Base-by-base conservation (phyloP, 2,888 invertebrate species). In the Eugnorisma glareosa region DNA sequence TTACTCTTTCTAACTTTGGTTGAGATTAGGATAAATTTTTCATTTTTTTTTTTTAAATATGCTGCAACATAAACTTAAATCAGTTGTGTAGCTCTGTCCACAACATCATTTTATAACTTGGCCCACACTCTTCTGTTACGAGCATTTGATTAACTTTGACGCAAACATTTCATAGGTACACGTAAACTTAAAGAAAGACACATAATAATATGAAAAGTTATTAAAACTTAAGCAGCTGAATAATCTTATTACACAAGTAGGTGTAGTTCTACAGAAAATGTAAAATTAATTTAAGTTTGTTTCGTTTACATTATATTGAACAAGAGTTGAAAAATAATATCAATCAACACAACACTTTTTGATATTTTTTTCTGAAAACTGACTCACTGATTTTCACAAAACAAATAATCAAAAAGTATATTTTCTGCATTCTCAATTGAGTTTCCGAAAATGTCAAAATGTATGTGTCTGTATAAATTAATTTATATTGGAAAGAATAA, bases 111-210 rank as follows among this genome's bases (percentile, higher is more conserved):
- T 24, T 18, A 59, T 67, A 66, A 69, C 72, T 69, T 67, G 10
- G 15, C 59, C 51, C 69, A 63, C 37, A 61, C 8, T n/a, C 21
- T 40, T 37, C 81, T 81, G 64, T 64, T 54, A 18, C 45, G 66
- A 81, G 59, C 66, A 43, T 67, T 67, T 75, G 45, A 81, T 81
- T 75, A 75, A 75, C 45, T 70, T 81, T 75, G 66, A 45, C 24
- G 24, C 15, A 66, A 66, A 59, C 48, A 57, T 45, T 24, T 10
- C 15, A 10, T 40, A 40, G 28, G 45, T 48, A 48, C 24, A 68
- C 43, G 15, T n/a, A 7, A 61, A 78, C 40, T 43, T 68, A n/a
- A 63, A 43, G 21, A 63, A 76, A 40, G 31, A 77, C 10, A 67
- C 18, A 13, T 67, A 51, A 24, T 40, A 28, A 24, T 31, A 24